Base-by-base conservation (phyloP, 2,888 invertebrate species). In the Mesorhabditis spiculigera region DNA sequence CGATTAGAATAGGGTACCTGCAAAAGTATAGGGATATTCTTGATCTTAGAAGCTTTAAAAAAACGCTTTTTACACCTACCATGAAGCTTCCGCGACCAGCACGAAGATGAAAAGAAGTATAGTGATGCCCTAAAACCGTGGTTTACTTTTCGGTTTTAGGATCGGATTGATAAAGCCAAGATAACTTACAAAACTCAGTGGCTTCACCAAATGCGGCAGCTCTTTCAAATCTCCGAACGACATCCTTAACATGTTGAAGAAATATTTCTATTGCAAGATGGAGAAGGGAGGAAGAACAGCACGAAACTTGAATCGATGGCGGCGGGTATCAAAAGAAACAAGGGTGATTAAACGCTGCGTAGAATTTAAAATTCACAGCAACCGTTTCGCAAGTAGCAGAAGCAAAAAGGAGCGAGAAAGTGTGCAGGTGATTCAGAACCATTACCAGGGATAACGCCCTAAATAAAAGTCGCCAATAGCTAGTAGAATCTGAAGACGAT, bases 141-240 rank as follows among this genome's bases (percentile, higher is more conserved):
- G 28, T 28, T 50, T 13, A 10, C n/a, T 50, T 50, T 50, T 50
- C 8, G 1, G 58, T 13, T 50, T n/a, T 50, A 13, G n/a, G 8
- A 50, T 50, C 58, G 8, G 8, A 13, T 50, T 10, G n/a, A 13
- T n/a, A 50, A 50, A 50, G 10, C 8, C n/a, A 13, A 13, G n/a
- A 50, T 13, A 10, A 50, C 58, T n/a, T n/a, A 50, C 58, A 13
- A 50, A 50, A 50, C 10, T 50, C 8, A 50, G 58, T n/a, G 58
- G 58, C n/a, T 50, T 50, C 58, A 50, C 10, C 58, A 50, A 50
- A 50, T 50, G 58, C 8, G 58, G 58, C 58, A 50, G n/a, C n/a
- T 50, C 10, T n/a, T 50, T 50, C 58, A 50, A 50, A 50, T 50
- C 58, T 13, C 58, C 58, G 58, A 50, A 50, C n/a, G 58, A 10